Evolutionary conservation across 2,888 invertebrate species (phyloP), one percentile per base, ranked within the genome.

Genomic region (Chrysodeixis includens): DNA sequence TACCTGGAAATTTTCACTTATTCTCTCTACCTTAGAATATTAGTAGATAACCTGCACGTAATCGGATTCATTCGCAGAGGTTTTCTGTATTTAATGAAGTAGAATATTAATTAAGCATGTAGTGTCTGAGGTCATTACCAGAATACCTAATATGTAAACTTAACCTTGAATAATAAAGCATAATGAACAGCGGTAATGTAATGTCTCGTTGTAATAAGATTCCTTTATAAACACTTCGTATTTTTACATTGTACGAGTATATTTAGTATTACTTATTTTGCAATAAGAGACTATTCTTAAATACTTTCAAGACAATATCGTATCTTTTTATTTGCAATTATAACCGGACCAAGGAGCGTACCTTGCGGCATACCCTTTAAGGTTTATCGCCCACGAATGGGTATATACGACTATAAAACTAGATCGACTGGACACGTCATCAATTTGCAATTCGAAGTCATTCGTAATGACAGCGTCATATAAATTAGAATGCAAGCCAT

Each of bases 321-420:
- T 71, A 71, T 70, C 74, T 46, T 70, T 70, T 60, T 67, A 64
- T 56, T 69, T 51, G 63, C 61, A 57, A 66, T 76, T 59, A 59
- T 66, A 55, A 66, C 22, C 12, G 67, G 73, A 7, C 67, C 22
- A 10, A 66, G 30, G 58, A 72, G 51, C 52, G 32, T 59, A 49
- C 53, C 61, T 56, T 72, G 71, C 69, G 71, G 81, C 61, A 69
- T 52, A 54, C 56, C 56, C 58, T 66, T 73, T 26, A 56, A 67
- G 49, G 32, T n/a, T 30, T 65, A 56, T 59, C 64, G n/a, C 30
- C 57, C 35, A 54, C 58, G 32, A 52, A 76, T 56, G 55, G 64
- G 63, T 66, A 61, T 63, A 63, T 59, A 56, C 22, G 30, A 26
- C 62, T 62, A 71, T 78, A 73, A 81, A 81, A 78, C 51, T 64